These are phyloP conservation scores for Caerostris extrusa DNA, from an alignment of 1,140 invertebrate genomes.

Conservation along the genomic window DNA sequence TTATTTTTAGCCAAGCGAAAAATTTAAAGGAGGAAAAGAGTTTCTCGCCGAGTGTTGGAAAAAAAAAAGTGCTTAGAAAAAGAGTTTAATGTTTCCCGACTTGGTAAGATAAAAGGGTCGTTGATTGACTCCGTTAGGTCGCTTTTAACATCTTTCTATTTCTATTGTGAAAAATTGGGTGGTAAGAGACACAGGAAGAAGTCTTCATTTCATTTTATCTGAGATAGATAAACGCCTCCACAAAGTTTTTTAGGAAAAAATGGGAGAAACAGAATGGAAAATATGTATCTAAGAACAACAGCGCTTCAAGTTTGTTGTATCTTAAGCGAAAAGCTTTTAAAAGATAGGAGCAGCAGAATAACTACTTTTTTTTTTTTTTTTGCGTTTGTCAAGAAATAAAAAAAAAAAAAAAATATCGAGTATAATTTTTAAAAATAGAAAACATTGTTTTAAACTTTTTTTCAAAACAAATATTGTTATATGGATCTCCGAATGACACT, in stretches of 20 bases:
- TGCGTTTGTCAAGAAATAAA: too few relatives aligned
- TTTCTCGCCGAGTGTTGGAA: not conserved
- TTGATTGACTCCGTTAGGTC: constrained; percentile 29
- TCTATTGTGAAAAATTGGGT: constrained; percentile 39
- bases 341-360: constrained; percentile 5
- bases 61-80: not conserved
- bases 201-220: constrained; percentile 28
- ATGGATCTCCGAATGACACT: too few relatives aligned
- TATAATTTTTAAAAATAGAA: too few relatives aligned
- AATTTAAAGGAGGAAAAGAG: not conserved
- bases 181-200: not conserved
- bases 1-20: not conserved
- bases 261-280: not conserved
- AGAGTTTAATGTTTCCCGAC: constrained; percentile 10
- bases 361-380: not conserved
- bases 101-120: constrained; percentile 22
- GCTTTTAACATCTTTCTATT: constrained; percentile 38
- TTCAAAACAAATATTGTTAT: too few relatives aligned
- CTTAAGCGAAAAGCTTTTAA: not conserved
- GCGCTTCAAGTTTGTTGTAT: not conserved
- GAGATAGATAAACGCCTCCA: not conserved
- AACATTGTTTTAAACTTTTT: too few relatives aligned
- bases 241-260: not conserved
- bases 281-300: constrained; percentile 23
- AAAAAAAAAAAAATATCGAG: too few relatives aligned